Conservation (phyloP, 2,797 vertebrate genomes). For the Aldrovandia affinis region DNA sequence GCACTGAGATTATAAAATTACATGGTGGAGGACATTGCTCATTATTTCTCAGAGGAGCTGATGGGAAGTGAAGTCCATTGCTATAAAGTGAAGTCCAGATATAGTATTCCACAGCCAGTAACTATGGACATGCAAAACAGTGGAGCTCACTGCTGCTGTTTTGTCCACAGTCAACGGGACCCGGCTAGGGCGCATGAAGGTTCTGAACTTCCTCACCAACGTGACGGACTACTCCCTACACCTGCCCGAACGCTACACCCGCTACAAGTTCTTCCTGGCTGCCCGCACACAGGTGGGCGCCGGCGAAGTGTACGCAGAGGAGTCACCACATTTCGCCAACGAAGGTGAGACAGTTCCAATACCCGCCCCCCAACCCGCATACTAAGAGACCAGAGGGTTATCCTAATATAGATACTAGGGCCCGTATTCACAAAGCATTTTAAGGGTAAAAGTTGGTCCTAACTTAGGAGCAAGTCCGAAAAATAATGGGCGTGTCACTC, state of each 20-base stretch:
- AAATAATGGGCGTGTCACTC: too few species aligned
- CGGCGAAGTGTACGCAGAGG: conserved; percentile 77
- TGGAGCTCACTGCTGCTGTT: background rate
- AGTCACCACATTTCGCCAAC: conserved; percentile 83
- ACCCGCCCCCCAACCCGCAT: background rate
- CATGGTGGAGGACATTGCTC: too few species aligned
- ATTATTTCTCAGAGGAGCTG: background rate
- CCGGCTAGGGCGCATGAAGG: conserved; percentile 65
- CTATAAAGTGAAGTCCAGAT: too few species aligned
- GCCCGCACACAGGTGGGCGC: conserved; percentile 87
- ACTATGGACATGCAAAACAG: background rate
- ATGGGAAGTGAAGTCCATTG: background rate
- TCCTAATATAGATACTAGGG: background rate
- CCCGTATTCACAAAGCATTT: too few species aligned
- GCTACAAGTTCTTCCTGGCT: conserved; percentile 85
- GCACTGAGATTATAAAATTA: too few species aligned
- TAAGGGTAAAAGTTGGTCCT: too few species aligned
- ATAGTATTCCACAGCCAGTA: background rate
- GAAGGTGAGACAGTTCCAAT: conserved; percentile 80
- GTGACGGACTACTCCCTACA: conserved; percentile 81
- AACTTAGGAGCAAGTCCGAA: too few species aligned
- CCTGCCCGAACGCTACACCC: conserved; percentile 80
- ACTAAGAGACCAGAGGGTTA: background rate
- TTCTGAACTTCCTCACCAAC: conserved; percentile 83
- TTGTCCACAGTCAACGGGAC: conserved; percentile 84